A percentile compares a stretch with the other conserved stretches of the same genome.
These are phyloP conservation scores for Mya arenaria DNA, from an alignment of 1,140 invertebrate species.

Conservation along the genomic window DNA sequence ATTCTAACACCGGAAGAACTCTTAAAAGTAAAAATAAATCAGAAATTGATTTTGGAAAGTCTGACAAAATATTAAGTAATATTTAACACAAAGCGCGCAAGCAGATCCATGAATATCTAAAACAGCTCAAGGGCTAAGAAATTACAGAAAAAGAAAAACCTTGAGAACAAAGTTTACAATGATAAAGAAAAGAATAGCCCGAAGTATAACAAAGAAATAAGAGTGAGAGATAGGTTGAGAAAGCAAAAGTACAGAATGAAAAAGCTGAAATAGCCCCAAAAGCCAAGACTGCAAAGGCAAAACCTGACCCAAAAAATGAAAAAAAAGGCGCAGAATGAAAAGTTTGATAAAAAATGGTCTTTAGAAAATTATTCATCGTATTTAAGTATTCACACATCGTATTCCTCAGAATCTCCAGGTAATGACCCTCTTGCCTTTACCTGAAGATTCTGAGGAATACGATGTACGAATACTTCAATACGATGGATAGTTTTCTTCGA, in stretches of 20 bases:
- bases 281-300: conserved; percentile 10
- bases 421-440: too few species aligned
- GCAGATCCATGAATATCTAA: background rate
- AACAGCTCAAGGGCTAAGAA: background rate
- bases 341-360: background rate
- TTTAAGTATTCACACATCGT: too few species aligned
- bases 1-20: background rate
- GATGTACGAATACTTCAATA: background rate
- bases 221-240: conserved; percentile 9
- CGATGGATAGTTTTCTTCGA: background rate
- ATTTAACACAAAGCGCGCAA: conserved; percentile 2
- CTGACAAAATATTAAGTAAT: background rate
- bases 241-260: conserved; percentile 3
- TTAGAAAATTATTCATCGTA: background rate
- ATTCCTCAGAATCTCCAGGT: too few species aligned
- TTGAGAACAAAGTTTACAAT: background rate
- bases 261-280: background rate
- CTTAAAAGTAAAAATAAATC: conserved; percentile 2
- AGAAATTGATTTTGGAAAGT: conserved; percentile 5
- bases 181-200: background rate
- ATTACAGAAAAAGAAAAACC: conserved; percentile 6
- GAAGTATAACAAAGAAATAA: conserved; percentile 1
- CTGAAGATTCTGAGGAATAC: background rate
- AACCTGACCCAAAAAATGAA: background rate
- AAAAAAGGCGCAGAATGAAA: background rate